phyloP scores from a whole-genome alignment of 1,140 invertebrate genomes.

The Holcopasites calliopsidis region DNA sequence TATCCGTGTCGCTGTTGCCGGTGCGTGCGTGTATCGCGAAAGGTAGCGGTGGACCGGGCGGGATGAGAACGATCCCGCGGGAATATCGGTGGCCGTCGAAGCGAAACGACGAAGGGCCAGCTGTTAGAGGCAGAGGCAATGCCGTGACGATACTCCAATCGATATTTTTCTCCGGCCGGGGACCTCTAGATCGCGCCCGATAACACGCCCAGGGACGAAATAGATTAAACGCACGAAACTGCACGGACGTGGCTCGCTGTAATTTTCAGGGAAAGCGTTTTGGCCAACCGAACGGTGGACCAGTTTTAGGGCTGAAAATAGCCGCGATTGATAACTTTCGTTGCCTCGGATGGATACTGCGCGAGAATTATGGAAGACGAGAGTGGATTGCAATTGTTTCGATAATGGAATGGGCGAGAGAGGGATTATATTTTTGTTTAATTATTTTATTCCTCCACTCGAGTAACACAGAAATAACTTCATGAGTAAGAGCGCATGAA shows the following conservation, averaged over 20 bases:
- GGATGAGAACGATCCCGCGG: slow-evolving; percentile 52
- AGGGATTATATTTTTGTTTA: no score
- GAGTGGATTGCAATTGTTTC: neutral
- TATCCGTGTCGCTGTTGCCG: neutral
- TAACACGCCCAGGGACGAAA: slow-evolving; percentile 32
- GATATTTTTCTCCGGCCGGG: slow-evolving; percentile 56
- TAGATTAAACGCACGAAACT: slow-evolving; percentile 53
- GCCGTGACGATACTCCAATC: slow-evolving; percentile 40
- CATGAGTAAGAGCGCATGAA: no score
- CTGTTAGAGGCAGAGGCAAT: slow-evolving; percentile 17
- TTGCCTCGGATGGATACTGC: neutral
- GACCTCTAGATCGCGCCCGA: slow-evolving; percentile 36
- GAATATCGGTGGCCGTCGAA: slow-evolving; percentile 61
- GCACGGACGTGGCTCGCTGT: slow-evolving; percentile 19
- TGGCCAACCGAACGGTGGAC: no score
- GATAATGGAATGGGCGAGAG: neutral
- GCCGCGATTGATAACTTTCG: slow-evolving; percentile 28
- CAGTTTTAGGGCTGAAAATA: neutral
- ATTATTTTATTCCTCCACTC: no score
- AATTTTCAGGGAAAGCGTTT: neutral
- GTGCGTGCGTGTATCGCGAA: slow-evolving; percentile 16
- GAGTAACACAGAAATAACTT: no score
- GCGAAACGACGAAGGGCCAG: slow-evolving; percentile 30
- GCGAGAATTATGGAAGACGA: neutral
- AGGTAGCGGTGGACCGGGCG: slow-evolving; percentile 43